Evolutionary conservation across 2,113 vertebrate species (phyloP).

Genomic region (Petrocephalus zakoni): DNA sequence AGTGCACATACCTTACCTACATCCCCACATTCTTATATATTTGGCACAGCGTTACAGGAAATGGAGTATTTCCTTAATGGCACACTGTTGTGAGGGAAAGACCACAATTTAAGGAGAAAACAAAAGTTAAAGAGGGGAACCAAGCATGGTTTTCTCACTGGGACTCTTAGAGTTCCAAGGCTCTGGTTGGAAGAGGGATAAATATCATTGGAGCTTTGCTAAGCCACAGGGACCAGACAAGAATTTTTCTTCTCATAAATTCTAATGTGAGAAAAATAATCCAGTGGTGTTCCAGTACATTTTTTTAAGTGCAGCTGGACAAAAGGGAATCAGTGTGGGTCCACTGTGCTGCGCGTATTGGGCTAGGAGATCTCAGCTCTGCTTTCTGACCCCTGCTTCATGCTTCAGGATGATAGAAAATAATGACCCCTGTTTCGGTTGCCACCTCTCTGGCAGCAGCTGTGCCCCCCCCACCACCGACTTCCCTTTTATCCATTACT

Average conservation of each 20-base stretch:
- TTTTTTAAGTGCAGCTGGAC: constrained; percentile 34
- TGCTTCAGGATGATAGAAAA: constrained; percentile 51
- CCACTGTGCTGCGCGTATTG: constrained; percentile 36
- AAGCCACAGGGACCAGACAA: constrained; percentile 62
- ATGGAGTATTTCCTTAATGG: constrained; percentile 24
- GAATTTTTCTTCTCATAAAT: constrained; percentile 63
- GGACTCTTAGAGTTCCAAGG: too few species aligned
- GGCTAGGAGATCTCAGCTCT: neutral
- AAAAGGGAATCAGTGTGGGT: constrained; percentile 42
- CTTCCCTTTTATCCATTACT: constrained; percentile 39
- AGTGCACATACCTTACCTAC: constrained; percentile 22
- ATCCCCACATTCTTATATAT: constrained; percentile 31
- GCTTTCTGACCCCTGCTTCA: constrained; percentile 37
- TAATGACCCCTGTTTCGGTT: constrained; percentile 47
- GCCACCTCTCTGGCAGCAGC: constrained; percentile 16
- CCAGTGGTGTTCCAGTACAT: constrained; percentile 45
- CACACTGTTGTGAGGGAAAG: constrained; percentile 16
- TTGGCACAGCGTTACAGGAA: constrained; percentile 16
- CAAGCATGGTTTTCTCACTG: neutral
- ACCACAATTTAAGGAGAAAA: constrained; percentile 23
- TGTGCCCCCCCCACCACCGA: constrained; percentile 22
- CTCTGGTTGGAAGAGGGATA: constrained; percentile 3
- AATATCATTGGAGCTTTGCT: neutral
- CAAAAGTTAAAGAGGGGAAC: neutral
- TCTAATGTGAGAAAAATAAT: constrained; percentile 58